Base-by-base conservation (phyloP, 2,797 vertebrate genomes). In the Hippocampus kuda region DNA sequence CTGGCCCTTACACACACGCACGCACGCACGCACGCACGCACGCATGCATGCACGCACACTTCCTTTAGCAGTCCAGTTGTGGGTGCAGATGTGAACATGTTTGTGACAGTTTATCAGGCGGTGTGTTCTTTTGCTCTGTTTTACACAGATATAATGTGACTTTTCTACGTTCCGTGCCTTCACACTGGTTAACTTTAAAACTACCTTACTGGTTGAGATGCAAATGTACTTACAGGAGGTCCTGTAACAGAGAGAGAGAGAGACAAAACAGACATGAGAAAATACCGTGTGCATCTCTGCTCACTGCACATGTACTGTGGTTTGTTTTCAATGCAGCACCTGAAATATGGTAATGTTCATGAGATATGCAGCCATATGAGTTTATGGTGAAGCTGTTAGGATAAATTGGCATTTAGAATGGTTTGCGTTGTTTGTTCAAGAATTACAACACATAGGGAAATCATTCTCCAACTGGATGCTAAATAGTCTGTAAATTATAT, bases 151-250 rank as follows among this genome's bases (percentile, higher is more conserved):
- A 24, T 22, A 24, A 62, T 63, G 34, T 62, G 61, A 63, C 20
- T 42, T 63, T 62, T n/a, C 41, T 46, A 7, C 26, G n/a, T 42
- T 63, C 34, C 34, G 13, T 62, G 60, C 60, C 34, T 8, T 65
- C n/a, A 65, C 42, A 65, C 63, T 46, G 15, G 44, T 65, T 18
- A 60, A 60, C 59, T 34, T 18, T 18, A 65, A 65, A 83, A 88
- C 87, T 87, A 89, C 88, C 87, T 89, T 88, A 44, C 85, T 88
- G 88, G 51, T 79, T 53, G 46, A 77, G 79, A 79, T 48, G 77
- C 62, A 74, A 75, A 64, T 77, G 73, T 91, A 91, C 91, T 92
- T 90, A 92, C 91, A 70, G 91, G 89, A 72, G 77, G 72, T 74
- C 91, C 91, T 92, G 88, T 67, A 90, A 90, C 48, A 88, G 69